These are phyloP conservation scores for Lichenostomus cassidix DNA, from an alignment of 2,113 vertebrate genomes.

Conservation along the genomic window DNA sequence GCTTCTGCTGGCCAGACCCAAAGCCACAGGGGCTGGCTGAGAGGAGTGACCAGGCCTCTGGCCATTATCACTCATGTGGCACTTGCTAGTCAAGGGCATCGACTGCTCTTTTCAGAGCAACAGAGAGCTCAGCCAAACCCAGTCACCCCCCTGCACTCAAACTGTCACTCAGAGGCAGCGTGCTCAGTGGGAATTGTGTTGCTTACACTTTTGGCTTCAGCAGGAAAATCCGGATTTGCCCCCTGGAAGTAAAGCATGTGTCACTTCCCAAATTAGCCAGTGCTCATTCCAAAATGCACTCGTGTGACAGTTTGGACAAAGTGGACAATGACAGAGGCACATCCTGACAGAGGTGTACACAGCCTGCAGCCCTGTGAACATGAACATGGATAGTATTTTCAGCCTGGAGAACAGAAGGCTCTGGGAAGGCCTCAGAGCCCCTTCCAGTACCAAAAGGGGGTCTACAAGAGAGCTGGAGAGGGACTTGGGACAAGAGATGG, in stretches of 20 bases:
- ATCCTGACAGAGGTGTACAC: not conserved
- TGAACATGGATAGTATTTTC: not conserved
- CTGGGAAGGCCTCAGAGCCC: not conserved
- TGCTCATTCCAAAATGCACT: not conserved
- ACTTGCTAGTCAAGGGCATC: slow-evolving; percentile 9
- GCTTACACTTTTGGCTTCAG: not conserved
- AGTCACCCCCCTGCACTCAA: not conserved
- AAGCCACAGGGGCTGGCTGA: not conserved
- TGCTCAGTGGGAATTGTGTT: not conserved
- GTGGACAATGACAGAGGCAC: accelerated
- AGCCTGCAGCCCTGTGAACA: not conserved
- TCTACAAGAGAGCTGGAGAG: not conserved
- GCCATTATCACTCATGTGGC: not conserved
- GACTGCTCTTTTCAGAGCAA: slow-evolving; percentile 47
- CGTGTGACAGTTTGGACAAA: not conserved
- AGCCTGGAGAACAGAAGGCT: not conserved
- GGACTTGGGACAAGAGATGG: not conserved
- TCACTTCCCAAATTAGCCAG: not conserved
- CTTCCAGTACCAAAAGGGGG: not conserved
- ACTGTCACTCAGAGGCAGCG: not conserved
- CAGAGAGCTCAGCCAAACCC: not conserved
- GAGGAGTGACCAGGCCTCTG: not conserved
- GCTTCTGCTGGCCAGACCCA: not conserved
- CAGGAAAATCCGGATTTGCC: not conserved
- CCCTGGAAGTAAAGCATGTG: not conserved